A percentile compares a stretch with the other conserved stretches of the same genome.
phyloP scores from a whole-genome alignment of 2,797 vertebrate species.

The Urosaurus nigricauda region DNA sequence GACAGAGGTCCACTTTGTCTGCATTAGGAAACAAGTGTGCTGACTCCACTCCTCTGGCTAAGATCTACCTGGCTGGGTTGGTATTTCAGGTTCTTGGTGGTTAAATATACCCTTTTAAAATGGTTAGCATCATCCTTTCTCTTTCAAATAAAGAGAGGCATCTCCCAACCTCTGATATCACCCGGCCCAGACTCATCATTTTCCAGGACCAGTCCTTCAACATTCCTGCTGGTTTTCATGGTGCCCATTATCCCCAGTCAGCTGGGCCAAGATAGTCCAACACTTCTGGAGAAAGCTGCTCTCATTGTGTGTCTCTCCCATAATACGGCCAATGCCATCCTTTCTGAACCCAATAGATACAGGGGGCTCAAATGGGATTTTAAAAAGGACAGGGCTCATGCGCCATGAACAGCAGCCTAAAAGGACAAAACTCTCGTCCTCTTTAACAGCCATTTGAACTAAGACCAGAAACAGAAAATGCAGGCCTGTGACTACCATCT shows the following conservation, averaged over 20 bases:
- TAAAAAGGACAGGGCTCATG: too few relatives aligned
- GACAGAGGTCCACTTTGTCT: background rate
- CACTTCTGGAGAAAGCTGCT: background rate
- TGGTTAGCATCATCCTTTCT: too few relatives aligned
- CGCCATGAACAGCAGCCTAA: background rate
- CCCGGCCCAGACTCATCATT: background rate
- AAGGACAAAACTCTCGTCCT: too few relatives aligned
- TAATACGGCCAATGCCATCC: background rate
- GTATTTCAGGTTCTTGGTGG: background rate
- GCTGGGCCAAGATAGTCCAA: background rate
- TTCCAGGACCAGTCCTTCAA: background rate
- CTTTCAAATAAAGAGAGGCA: background rate
- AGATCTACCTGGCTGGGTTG: background rate
- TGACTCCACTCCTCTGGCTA: background rate
- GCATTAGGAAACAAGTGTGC: background rate
- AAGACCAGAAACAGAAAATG: too few relatives aligned
- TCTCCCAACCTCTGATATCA: too few relatives aligned
- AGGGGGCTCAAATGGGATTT: background rate
- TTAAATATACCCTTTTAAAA: background rate
- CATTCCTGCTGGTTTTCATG: background rate
- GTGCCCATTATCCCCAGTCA: background rate
- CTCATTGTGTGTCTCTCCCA: background rate
- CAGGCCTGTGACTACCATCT: too few relatives aligned
- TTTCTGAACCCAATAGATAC: background rate
- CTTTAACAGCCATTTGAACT: background rate